These are phyloP conservation scores for Dione vanillae DNA, from an alignment of 2,888 invertebrate genomes.

Conservation along the genomic window DNA sequence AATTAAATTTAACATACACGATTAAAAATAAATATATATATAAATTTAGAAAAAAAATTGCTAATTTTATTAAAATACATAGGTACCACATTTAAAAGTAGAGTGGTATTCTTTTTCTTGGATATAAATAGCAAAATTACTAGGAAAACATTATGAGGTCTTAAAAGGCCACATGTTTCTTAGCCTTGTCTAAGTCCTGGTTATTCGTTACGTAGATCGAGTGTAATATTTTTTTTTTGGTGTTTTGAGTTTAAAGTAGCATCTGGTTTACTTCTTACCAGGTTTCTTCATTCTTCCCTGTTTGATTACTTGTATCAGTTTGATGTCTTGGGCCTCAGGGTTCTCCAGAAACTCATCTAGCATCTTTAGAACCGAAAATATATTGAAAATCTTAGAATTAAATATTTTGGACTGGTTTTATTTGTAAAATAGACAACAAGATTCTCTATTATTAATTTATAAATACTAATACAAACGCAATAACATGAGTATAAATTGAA, in stretches of 20 bases:
- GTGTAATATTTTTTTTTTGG: background rate
- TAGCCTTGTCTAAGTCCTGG: background rate
- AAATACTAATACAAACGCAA: too few relatives aligned
- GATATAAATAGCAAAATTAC: background rate
- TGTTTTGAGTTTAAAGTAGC: background rate
- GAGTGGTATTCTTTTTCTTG: background rate
- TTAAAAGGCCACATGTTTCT: background rate
- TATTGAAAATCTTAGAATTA: too few relatives aligned
- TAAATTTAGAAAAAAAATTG: too few relatives aligned
- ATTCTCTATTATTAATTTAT: too few relatives aligned
- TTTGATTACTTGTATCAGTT: conserved; percentile 72
- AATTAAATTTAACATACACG: too few relatives aligned
- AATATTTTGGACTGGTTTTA: too few relatives aligned
- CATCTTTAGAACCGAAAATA: conserved; percentile 57
- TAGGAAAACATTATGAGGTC: background rate
- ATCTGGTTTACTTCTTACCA: conserved; percentile 57
- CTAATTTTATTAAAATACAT: too few relatives aligned
- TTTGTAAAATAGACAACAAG: too few relatives aligned
- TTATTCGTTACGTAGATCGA: background rate
- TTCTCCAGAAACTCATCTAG: conserved; percentile 69
- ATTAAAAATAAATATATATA: too few relatives aligned
- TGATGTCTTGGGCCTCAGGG: conserved; percentile 67
- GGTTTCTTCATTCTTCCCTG: conserved; percentile 60
- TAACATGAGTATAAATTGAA: too few relatives aligned
- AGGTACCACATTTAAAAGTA: too few relatives aligned